Percentiles rank a stretch among this genome's conserved stretches.
Evolutionary conservation across 2,888 invertebrate genomes (phyloP).

Genomic region (Oegoconia quadripuncta): DNA sequence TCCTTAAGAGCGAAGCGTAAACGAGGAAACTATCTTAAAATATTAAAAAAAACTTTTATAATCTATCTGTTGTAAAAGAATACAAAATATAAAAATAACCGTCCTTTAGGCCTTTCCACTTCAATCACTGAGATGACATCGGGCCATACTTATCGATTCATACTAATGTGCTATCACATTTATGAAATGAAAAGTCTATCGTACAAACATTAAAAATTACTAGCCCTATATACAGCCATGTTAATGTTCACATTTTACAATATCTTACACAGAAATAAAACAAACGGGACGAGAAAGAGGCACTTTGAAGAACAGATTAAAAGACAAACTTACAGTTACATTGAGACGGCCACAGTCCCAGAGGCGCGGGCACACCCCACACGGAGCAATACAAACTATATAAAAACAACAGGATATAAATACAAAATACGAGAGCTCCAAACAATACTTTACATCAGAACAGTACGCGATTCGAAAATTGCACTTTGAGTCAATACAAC

Average conservation of each 20-base stretch:
- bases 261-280: conserved; percentile 67
- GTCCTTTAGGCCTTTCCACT: conserved; percentile 43
- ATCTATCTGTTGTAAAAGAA: conserved; percentile 54
- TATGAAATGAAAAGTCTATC: conserved; percentile 44
- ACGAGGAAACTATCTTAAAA: conserved; percentile 48
- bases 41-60: conserved; percentile 40
- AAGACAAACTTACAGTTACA: conserved; percentile 18
- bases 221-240: conserved; percentile 61
- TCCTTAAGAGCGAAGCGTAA: conserved; percentile 56
- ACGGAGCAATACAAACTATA: conserved; percentile 36
- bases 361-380: conserved; percentile 28
- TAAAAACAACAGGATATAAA: conserved; percentile 55
- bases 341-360: no score
- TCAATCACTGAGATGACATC: conserved; percentile 12
- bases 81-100: conserved; percentile 58
- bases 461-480: conserved; percentile 45
- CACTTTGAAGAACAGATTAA: conserved; percentile 67
- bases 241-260: conserved; percentile 66
- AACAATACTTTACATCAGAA: conserved; percentile 48
- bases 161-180: conserved; percentile 46
- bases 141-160: conserved; percentile 16
- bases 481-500: conserved; percentile 53
- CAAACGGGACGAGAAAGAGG: conserved; percentile 65
- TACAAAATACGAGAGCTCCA: conserved; percentile 49
- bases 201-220: conserved; percentile 47